Evolutionary conservation across 2,888 invertebrate species (phyloP), one percentile per base, ranked within the genome.

Genomic region (Teinopalpus imperialis): DNA sequence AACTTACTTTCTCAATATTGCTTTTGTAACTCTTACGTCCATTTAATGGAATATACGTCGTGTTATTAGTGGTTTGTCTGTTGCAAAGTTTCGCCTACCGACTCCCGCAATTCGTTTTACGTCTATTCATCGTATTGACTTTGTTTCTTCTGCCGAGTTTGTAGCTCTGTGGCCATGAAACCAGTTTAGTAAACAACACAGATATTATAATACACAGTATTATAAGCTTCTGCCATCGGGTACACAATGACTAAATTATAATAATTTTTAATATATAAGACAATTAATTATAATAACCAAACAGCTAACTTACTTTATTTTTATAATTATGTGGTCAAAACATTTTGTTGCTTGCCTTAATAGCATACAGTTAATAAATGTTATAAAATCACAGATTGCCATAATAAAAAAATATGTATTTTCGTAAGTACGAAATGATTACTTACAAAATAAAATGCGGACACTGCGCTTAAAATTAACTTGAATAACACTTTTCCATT

Each of bases 91-190:
- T 70, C 58, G 51, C 60, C 63, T 53, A 61, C 55, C 69, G 71
- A 69, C 69, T 66, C 67, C 70, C 75, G 70, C 81, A 79, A 83
- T 80, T 82, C 81, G 74, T 81, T 81, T 75, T 74, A 66, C 66
- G 69, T 71, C 83, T 75, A 83, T 85, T 85, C 83, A 83, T 81
- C 69, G 76, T 76, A 81, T 81, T 81, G 81, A 83, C 81, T 81
- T 74, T 74, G 70, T 65, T 72, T 69, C 74, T 70, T 61, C 68
- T 58, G 48, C 62, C 63, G 64, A 63, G 14, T 72, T 74, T 73
- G 70, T 69, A 66, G 63, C 53, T 51, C 45, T 53, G 53, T 36
- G 56, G 73, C 73, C 61, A 69, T 14, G 40, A 65, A 57, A 51
- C 7, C 1, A 36, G 23, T 23, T 36, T n/a, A n/a, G n/a, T n/a